Conservation (phyloP, 1,140 invertebrate genomes). For the Branchinecta lynchi region DNA sequence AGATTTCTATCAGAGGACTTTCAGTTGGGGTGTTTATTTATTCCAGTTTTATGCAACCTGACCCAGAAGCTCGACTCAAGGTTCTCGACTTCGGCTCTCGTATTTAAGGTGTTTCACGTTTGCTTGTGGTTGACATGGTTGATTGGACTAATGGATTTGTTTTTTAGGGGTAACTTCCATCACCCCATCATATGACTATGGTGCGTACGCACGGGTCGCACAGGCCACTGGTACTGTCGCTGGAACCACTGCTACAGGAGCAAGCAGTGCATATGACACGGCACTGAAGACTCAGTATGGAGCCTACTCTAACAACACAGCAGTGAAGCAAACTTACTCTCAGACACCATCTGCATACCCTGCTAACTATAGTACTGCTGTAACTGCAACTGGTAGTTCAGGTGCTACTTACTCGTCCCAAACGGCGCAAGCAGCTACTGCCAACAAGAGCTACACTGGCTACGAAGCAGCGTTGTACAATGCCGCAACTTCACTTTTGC, state of each 20-base stretch:
- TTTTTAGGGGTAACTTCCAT: not conserved
- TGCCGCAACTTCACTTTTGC: slow-evolving; percentile 79
- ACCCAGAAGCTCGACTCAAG: too few species aligned
- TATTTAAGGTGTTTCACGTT: too few species aligned
- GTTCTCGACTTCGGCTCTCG: too few species aligned
- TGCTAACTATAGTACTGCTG: not conserved
- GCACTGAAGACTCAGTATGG: not conserved
- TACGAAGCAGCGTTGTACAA: slow-evolving; percentile 85
- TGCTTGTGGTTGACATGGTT: too few species aligned
- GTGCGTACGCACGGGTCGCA: not conserved
- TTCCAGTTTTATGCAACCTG: too few species aligned
- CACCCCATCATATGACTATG: slow-evolving; percentile 3
- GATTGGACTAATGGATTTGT: too few species aligned
- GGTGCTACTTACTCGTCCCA: not conserved
- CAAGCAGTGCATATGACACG: not conserved
- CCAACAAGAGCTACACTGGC: slow-evolving; percentile 34
- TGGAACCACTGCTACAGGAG: not conserved
- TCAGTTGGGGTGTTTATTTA: too few species aligned
- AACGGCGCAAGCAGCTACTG: not conserved
- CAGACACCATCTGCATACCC: not conserved
- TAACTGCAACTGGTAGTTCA: not conserved
- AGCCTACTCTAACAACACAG: not conserved
- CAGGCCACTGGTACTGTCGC: not conserved
- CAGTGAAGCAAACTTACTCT: not conserved
- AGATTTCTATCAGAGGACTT: too few species aligned